phyloP scores from a whole-genome alignment of 2,113 vertebrate species.

The Aldabrachelys gigantea region DNA sequence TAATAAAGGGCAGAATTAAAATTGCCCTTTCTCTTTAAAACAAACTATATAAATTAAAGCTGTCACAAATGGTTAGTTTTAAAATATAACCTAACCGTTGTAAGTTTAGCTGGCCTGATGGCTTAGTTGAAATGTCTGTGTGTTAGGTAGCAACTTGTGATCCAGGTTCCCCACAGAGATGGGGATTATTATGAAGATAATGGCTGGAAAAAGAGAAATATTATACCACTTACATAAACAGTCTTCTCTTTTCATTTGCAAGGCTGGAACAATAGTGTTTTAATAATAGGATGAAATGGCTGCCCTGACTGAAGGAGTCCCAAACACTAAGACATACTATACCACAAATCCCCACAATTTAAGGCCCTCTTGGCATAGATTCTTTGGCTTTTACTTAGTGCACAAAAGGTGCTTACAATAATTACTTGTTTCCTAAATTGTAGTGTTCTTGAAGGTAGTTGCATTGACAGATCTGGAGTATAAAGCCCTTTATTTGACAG shows the following conservation, averaged over 20 bases:
- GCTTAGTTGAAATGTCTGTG: background rate
- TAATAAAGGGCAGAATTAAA: background rate
- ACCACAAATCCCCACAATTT: background rate
- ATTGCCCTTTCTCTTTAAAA: background rate
- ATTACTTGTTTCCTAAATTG: background rate
- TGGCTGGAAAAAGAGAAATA: background rate
- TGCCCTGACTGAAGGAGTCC: background rate
- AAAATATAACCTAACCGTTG: background rate
- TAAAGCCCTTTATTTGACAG: background rate
- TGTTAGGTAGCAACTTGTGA: background rate
- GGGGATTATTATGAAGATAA: background rate
- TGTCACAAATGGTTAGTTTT: background rate
- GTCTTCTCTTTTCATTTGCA: background rate
- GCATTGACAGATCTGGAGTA: background rate
- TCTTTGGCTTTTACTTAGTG: too few relatives aligned
- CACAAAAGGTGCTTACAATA: background rate
- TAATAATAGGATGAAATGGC: background rate
- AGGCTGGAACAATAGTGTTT: background rate
- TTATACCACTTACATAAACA: rapidly evolving
- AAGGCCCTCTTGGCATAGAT: background rate
- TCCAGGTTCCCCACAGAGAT: background rate
- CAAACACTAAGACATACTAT: background rate
- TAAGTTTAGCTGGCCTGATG: background rate
- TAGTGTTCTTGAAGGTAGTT: background rate
- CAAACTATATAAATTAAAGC: background rate